Conservation (phyloP, 2,113 vertebrate genomes). For the Prolemur simus region DNA sequence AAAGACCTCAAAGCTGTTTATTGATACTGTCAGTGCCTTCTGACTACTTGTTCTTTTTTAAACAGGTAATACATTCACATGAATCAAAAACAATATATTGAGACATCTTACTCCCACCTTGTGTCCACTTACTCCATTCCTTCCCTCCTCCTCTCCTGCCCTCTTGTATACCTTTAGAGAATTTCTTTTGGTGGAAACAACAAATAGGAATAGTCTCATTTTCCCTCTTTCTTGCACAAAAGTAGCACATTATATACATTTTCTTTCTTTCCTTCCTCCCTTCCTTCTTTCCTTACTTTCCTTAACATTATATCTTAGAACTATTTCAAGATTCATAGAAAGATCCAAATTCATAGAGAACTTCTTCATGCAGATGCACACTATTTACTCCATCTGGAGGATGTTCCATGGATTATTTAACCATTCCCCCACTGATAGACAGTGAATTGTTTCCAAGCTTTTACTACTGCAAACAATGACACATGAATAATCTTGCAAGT, state of each 20-base stretch:
- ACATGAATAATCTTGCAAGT: not conserved
- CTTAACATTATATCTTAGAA: not conserved
- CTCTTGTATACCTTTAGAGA: not conserved
- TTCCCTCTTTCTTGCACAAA: not conserved
- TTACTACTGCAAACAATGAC: not conserved
- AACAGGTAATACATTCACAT: not conserved
- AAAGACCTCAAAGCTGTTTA: not conserved
- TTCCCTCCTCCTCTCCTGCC: not conserved
- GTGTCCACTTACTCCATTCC: not conserved
- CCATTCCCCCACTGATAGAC: not conserved
- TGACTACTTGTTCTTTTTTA: not conserved
- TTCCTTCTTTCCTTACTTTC: not conserved
- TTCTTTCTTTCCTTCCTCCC: not conserved
- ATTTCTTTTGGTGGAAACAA: not conserved
- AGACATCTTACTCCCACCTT: not conserved
- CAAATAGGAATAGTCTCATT: not conserved
- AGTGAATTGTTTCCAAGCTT: not conserved
- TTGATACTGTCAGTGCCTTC: not conserved
- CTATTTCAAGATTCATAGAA: not conserved
- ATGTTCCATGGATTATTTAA: not conserved
- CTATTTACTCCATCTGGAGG: not conserved
- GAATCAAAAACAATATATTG: not conserved
- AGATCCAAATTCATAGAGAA: not conserved
- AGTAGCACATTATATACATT: not conserved
- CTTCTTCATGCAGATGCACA: not conserved